These are phyloP conservation scores for Phyllotis vaccarum DNA, from an alignment of 2,797 vertebrate genomes.

Conservation along the genomic window DNA sequence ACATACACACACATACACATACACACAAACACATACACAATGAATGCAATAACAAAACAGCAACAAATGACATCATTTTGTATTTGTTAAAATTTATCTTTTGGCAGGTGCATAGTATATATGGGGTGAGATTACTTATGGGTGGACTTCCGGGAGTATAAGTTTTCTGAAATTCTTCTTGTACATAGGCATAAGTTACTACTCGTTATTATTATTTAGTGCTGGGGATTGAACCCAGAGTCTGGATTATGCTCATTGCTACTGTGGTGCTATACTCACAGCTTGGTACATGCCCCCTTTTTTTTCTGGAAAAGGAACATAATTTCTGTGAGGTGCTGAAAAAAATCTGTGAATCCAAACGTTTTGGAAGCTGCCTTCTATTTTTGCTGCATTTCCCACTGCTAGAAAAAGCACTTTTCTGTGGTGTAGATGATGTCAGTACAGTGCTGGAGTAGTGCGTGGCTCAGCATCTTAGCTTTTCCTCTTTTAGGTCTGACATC, in stretches of 20 bases:
- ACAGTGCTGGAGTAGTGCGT: accelerated
- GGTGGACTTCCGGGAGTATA: neutral
- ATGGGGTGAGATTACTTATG: slow-evolving; percentile 51
- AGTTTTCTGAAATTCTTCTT: slow-evolving; percentile 16
- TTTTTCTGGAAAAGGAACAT: neutral
- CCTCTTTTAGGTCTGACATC: neutral
- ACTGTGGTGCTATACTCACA: neutral
- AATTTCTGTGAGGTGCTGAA: slow-evolving; percentile 6
- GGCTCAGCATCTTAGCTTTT: slow-evolving; percentile 1
- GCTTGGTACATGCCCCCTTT: neutral
- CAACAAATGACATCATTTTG: neutral
- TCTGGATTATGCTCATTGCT: neutral
- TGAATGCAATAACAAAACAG: neutral
- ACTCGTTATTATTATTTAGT: neutral
- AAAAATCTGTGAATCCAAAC: neutral
- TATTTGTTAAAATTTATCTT: neutral
- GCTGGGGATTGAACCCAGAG: no score
- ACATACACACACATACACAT: no score
- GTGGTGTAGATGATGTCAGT: neutral
- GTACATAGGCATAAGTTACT: neutral
- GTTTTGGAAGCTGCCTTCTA: neutral
- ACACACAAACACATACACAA: no score
- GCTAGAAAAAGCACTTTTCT: neutral
- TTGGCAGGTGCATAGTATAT: neutral
- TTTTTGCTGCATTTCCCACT: neutral